phyloP scores from a whole-genome alignment of 2,113 vertebrate genomes.

The Mormyrus iriodes region DNA sequence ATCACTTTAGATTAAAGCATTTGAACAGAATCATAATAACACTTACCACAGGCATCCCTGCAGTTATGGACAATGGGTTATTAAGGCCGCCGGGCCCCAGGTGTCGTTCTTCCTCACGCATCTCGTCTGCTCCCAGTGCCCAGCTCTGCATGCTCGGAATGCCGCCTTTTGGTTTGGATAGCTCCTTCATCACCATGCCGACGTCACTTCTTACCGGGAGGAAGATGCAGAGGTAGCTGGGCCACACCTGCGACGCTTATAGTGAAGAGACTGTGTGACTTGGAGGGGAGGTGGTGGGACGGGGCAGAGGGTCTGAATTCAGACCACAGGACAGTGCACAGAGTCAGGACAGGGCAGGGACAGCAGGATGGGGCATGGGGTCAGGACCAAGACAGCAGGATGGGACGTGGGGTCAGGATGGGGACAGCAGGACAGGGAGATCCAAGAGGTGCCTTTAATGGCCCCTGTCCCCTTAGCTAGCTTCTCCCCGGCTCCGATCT shows the following conservation, averaged over 20 bases:
- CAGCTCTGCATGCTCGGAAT: not conserved
- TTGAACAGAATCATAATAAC: conserved; percentile 9
- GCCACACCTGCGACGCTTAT: not conserved
- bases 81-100: not conserved
- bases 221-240: not conserved
- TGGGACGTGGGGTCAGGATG: no score
- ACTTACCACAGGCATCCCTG: not conserved
- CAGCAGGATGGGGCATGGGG: not conserved
- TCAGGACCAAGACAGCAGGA: not conserved
- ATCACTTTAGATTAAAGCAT: not conserved
- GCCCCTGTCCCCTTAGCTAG: no score
- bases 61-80: conserved; percentile 8
- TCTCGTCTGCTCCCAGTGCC: not conserved
- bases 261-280: not conserved
- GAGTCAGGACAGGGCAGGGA: not conserved
- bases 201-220: not conserved
- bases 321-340: not conserved
- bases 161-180: not conserved
- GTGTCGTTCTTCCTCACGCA: not conserved
- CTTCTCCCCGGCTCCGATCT: no score
- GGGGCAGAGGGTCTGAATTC: not conserved
- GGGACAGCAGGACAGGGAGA: no score
- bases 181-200: not conserved
- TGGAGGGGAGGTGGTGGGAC: not conserved
- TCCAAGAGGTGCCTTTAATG: no score